Conservation (phyloP, 2,888 invertebrate genomes). For the Lasioglossum zephyrum region DNA sequence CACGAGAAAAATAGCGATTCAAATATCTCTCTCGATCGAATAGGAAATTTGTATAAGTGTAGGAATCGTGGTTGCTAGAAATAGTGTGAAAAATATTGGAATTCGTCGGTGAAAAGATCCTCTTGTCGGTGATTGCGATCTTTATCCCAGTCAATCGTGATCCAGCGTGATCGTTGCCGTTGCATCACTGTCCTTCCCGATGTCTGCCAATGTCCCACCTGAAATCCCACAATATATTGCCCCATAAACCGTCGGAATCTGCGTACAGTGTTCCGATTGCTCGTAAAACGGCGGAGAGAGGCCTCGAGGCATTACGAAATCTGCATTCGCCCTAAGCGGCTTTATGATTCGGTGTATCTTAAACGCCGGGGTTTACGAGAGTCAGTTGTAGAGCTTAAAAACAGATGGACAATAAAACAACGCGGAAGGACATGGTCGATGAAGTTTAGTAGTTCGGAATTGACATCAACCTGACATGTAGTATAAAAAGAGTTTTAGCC, state of each 20-base stretch:
- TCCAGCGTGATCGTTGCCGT: neutral
- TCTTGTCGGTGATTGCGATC: neutral
- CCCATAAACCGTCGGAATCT: neutral
- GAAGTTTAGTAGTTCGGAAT: neutral
- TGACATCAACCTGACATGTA: neutral
- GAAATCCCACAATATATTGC: slow-evolving; percentile 51
- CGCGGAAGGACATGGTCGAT: neutral
- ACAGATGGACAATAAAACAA: neutral
- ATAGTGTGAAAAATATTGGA: neutral
- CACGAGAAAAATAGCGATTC: slow-evolving; percentile 20
- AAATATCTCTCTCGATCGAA: neutral
- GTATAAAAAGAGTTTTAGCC: neutral
- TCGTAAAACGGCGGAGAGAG: neutral
- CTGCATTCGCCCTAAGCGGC: slow-evolving; percentile 30
- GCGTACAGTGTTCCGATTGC: neutral
- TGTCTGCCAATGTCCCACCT: slow-evolving; percentile 50
- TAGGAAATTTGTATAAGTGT: neutral
- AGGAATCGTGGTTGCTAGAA: neutral
- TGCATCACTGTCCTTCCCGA: slow-evolving; percentile 32
- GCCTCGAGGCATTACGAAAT: neutral
- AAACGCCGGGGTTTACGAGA: neutral
- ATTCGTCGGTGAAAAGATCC: neutral
- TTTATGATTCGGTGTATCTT: slow-evolving; percentile 4
- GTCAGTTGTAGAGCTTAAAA: too few relatives aligned
- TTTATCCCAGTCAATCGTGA: neutral